Evolutionary conservation across 1,140 invertebrate species (phyloP), one percentile per base, ranked within the genome.

Genomic region (Lepidurus arcticus): DNA sequence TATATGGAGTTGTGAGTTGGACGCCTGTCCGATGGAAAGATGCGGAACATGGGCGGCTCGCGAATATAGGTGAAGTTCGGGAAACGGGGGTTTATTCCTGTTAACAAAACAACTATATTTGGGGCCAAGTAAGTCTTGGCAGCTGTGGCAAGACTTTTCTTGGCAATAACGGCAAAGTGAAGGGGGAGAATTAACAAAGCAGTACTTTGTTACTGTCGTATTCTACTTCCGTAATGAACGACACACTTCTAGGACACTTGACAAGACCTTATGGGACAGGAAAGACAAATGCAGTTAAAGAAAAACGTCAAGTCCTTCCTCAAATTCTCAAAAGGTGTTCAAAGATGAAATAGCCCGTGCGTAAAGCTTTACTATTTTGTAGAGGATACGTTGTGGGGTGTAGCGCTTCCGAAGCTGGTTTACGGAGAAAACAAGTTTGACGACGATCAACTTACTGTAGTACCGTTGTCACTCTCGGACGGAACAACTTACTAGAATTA

Each of bases 21-120:
- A 21, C 16, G 53, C 53, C 16, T 65, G 16, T 65, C 53, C 53
- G 13, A 21, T 13, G 21, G 21, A 16, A 65, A 65, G 53, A 65
- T 7, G 16, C 53, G 53, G 53, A 65, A 21, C 13, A 21, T 21
- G 6, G 21, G 16, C 21, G 7, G 53, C 16, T 65, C 53, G 5
- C 53, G 45, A 65, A 65, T 65, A 65, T 65, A 65, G 53, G 53
- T 65, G 53, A 65, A 65, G 34, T 34, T 34, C 53, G 53, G 53
- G 53, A 65, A 65, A 65, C 9, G 53, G 53, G 53, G 53, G 21
- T 65, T 65, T n/a, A n/a, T n/a, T 65, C 47, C 53, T 65, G 53
- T 16, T n/a, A 65, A 34, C 34, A 34, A 34, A 34, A 34, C 34
- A 34, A 34, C 34, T 34, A 3, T 34, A 34, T 34, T 34, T 34